Conservation (phyloP, 2,113 vertebrate species). For the Pangasianodon gigas region DNA sequence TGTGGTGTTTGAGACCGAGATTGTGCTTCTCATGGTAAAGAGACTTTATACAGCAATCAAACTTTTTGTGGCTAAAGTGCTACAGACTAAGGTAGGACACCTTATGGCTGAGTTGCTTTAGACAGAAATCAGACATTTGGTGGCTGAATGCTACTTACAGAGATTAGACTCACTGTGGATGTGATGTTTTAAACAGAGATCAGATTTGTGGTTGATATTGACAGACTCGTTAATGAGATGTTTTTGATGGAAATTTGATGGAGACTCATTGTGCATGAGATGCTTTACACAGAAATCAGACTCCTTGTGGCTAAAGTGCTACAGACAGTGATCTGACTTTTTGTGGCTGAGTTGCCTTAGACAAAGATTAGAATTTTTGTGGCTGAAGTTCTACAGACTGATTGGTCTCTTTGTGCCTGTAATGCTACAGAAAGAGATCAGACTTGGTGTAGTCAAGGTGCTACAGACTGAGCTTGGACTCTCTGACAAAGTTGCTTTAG, state of each 20-base stretch:
- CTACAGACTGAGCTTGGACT: no score
- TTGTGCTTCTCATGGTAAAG: neutral
- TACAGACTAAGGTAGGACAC: neutral
- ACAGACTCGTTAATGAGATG: neutral
- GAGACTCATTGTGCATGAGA: neutral
- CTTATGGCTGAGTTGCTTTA: neutral
- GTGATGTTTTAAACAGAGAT: neutral
- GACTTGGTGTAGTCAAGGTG: no score
- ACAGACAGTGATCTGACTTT: neutral
- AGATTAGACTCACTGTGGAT: neutral
- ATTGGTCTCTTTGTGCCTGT: no score
- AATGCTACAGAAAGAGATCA: no score
- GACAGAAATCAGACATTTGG: neutral
- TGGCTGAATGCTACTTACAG: neutral
- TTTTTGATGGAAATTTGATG: neutral
- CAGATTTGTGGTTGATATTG: neutral
- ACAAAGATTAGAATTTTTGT: no score
- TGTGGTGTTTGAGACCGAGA: neutral
- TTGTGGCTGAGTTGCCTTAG: neutral
- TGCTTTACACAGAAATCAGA: neutral
- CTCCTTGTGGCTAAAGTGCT: neutral
- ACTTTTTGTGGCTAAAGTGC: neutral
- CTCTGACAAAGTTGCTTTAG: no score
- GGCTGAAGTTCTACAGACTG: no score
- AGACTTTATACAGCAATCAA: neutral